These are phyloP conservation scores for Pachyuromys duprasi DNA, from an alignment of 2,797 vertebrate genomes.

Conservation along the genomic window DNA sequence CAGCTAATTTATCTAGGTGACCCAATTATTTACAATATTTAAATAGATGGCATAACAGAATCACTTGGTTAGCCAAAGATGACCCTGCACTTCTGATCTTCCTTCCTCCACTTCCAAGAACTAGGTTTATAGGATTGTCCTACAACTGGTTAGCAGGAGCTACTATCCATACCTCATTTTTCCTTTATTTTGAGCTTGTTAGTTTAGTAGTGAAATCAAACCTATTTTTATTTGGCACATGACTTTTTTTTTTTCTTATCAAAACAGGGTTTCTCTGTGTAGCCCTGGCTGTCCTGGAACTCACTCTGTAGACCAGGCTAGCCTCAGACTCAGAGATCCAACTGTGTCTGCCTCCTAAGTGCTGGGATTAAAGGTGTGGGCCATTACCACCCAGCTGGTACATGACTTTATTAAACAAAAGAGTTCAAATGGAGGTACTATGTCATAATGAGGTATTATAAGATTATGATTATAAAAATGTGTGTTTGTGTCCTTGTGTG, in stretches of 20 bases:
- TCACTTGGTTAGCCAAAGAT: not conserved
- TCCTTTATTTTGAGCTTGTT: slow-evolving; percentile 31
- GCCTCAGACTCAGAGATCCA: not conserved
- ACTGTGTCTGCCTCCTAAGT: not conserved
- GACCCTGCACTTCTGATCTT: not conserved
- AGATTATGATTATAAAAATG: not conserved
- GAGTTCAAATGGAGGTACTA: not conserved
- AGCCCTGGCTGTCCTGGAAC: not conserved
- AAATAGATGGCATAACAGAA: slow-evolving; percentile 66
- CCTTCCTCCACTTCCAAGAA: not conserved
- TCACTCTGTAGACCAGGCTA: not conserved
- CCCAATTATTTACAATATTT: slow-evolving; percentile 46
- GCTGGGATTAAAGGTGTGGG: not conserved
- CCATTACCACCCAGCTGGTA: not conserved
- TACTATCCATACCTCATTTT: slow-evolving; percentile 30
- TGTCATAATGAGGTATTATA: slow-evolving; percentile 7
- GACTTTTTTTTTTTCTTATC: not conserved
- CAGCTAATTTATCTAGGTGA: slow-evolving; percentile 67
- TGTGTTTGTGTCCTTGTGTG: not conserved
- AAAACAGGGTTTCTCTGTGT: not conserved
- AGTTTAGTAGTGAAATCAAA: slow-evolving; percentile 33
- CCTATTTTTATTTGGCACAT: not conserved
- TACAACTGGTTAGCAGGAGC: not conserved
- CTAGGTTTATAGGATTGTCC: not conserved
- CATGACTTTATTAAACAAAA: slow-evolving; percentile 27